Evolutionary conservation across 2,113 vertebrate genomes (phyloP).

Genomic region (Narcine bancroftii): DNA sequence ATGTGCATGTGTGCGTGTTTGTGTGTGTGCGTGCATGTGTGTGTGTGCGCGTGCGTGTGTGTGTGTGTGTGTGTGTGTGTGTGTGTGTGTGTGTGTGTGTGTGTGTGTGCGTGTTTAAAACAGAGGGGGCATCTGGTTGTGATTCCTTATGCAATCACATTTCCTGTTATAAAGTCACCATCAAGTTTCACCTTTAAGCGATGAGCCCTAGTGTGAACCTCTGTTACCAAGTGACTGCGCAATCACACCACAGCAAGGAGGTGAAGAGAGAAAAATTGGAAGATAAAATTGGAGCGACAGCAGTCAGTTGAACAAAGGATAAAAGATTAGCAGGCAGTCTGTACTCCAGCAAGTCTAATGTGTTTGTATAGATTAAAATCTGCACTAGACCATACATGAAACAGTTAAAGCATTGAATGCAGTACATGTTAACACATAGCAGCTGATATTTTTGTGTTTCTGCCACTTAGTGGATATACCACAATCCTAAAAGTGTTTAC

Average conservation of each 20-base stretch:
- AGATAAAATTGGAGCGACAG: background rate
- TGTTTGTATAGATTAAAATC: background rate
- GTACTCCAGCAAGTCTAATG: background rate
- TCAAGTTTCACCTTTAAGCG: background rate
- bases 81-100: too few relatives aligned
- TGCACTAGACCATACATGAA: background rate
- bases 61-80: too few relatives aligned
- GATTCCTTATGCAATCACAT: background rate
- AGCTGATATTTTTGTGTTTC: constrained; percentile 12
- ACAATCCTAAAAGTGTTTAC: constrained; percentile 29
- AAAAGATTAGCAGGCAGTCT: background rate
- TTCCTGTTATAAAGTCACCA: background rate
- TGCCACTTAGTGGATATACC: constrained; percentile 28
- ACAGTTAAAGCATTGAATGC: background rate
- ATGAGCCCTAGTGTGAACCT: background rate
- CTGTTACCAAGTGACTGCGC: background rate
- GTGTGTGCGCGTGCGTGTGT: background rate
- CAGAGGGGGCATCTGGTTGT: too few relatives aligned
- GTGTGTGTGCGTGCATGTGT: too few relatives aligned
- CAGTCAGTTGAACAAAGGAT: background rate
- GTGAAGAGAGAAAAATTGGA: background rate
- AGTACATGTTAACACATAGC: constrained; percentile 4
- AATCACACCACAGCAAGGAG: background rate
- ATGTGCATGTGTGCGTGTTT: too few relatives aligned
- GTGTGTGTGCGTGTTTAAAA: too few relatives aligned